Base-by-base conservation (phyloP, 30 jellyfish, hydroid and myxozoan species). In the Catostylus mosaicus region DNA sequence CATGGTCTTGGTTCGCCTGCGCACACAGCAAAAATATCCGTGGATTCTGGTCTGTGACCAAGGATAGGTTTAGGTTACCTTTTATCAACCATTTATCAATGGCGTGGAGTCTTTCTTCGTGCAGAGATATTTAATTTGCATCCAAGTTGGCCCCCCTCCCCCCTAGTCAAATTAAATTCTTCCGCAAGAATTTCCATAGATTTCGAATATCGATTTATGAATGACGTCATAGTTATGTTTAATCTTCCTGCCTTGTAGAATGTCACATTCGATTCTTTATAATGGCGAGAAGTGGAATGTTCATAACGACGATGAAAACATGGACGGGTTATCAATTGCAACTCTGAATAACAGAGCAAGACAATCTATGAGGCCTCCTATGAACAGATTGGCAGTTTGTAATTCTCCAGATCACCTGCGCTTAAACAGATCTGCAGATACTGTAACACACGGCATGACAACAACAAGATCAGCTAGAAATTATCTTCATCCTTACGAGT, bases 391-490 rank as follows among this genome's bases (percentile, higher is more conserved):
- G 7, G 48, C 78, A 27, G 27, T 77, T 11, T 57, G 51, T 0
- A 45, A 77, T 24, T 77, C 88, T 18, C 78, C 88, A 0, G 75
- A 77, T 54, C 72, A 51, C 32, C 38, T 77, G 18, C 68, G 88
- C 0, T 36, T 57, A 12, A 77, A 60, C 45, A 77, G 78, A 59
- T 77, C 88, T 33, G 72, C 72, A 11, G 88, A 60, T 7, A 54
- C 76, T 56, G 57, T 62, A 16, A 38, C 75, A 18, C 50, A 60
- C n/a, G 84, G 48, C 9, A 51, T 57, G 6, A 56, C 88, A 47
- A n/a, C n/a, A 32, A 69, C 33, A 23, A 70, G 48, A 37, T 62
- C 56, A 59, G 59, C 88, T 27, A 56, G 78, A 23, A 32, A 60
- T 20, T 77, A 29, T 34, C 45, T 77, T 8, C 36, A 67, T 11